phyloP scores from a whole-genome alignment of 2,797 vertebrate genomes.

The Phaenicophaeus curvirostris region DNA sequence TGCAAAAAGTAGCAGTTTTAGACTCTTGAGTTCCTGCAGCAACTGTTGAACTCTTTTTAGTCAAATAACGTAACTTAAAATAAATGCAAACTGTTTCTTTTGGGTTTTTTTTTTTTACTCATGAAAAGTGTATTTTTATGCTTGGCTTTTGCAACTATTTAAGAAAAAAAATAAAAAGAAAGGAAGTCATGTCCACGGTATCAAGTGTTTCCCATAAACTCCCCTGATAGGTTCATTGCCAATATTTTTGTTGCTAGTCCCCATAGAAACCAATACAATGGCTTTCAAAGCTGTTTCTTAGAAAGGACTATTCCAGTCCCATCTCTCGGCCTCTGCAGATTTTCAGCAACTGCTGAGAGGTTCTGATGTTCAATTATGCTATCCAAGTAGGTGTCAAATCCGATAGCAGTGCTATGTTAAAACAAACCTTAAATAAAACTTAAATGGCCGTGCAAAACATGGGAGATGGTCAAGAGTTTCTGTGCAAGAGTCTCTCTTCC shows the following conservation, averaged over 20 bases:
- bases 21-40: neutral
- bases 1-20: neutral
- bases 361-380: neutral
- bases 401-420: neutral
- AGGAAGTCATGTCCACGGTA: neutral
- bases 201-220: neutral
- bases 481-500: neutral
- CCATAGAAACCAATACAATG: constrained; percentile 5
- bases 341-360: neutral
- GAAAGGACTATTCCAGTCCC: neutral
- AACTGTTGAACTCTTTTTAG: neutral
- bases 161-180: neutral
- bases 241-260: constrained; percentile 29
- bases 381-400: neutral
- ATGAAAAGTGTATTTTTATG: neutral
- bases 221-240: neutral
- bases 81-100: neutral
- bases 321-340: neutral
- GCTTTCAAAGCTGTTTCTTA: neutral
- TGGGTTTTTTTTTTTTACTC: neutral
- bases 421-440: neutral
- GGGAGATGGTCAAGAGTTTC: neutral
- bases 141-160: neutral
- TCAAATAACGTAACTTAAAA: neutral
- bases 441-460: neutral